These are phyloP conservation scores for Drusus annulatus DNA, from an alignment of 1,140 invertebrate species.

Conservation along the genomic window DNA sequence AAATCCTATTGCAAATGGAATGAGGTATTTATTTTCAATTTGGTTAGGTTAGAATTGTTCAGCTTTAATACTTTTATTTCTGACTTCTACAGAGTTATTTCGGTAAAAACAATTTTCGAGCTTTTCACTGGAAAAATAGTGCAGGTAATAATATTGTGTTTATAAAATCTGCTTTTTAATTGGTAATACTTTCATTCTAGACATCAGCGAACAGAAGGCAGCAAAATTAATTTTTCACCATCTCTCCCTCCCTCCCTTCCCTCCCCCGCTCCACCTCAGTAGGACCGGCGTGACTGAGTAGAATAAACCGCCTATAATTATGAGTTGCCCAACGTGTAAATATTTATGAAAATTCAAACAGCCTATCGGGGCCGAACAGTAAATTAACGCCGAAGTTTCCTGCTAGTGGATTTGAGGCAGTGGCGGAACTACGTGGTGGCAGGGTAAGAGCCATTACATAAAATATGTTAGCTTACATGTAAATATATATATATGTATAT, in stretches of 20 bases:
- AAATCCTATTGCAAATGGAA: too few species aligned
- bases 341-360: conserved; percentile 19
- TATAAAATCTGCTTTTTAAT: background rate
- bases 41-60: too few species aligned
- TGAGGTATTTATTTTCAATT: too few species aligned
- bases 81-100: too few species aligned
- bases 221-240: too few species aligned
- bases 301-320: conserved; percentile 5
- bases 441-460: too few species aligned
- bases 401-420: background rate
- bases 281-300: background rate
- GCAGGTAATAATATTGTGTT: background rate
- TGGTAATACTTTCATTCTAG: background rate
- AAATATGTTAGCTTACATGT: too few species aligned
- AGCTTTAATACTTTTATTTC: too few species aligned
- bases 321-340: background rate
- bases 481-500: too few species aligned
- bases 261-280: background rate
- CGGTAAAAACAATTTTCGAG: too few species aligned
- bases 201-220: background rate
- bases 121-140: too few species aligned
- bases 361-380: background rate
- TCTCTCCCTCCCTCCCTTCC: background rate
- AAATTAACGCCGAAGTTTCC: background rate
- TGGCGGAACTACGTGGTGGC: too few species aligned